phyloP scores from a whole-genome alignment of 2,888 invertebrate genomes.

The Eudemis profundana region DNA sequence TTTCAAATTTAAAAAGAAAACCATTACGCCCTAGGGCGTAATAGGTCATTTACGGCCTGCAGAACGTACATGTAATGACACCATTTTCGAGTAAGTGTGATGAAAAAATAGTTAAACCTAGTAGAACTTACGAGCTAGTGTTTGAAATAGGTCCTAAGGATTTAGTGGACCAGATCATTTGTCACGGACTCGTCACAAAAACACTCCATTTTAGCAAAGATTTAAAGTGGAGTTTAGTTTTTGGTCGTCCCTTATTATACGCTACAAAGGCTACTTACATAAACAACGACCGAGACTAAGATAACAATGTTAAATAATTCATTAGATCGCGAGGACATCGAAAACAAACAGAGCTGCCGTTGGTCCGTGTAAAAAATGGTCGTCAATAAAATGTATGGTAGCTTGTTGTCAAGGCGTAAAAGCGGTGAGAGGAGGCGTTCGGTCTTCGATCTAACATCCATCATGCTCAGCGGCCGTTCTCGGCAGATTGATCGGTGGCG shows the following conservation, averaged over 20 bases:
- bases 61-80: too few relatives aligned
- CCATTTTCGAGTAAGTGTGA: too few relatives aligned
- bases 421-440: slow-evolving; percentile 55
- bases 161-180: not conserved
- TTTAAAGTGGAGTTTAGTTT: slow-evolving; percentile 35
- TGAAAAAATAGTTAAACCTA: too few relatives aligned
- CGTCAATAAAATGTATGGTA: slow-evolving; percentile 68
- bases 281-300: slow-evolving; percentile 58
- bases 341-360: slow-evolving; percentile 60
- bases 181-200: not conserved
- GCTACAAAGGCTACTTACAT: slow-evolving; percentile 55
- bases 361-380: slow-evolving; percentile 57
- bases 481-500: slow-evolving; percentile 77
- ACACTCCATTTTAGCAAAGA: slow-evolving; percentile 11
- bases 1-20: too few relatives aligned
- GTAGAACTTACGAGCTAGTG: not conserved
- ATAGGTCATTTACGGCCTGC: too few relatives aligned
- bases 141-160: not conserved
- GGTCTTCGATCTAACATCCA: slow-evolving; percentile 68
- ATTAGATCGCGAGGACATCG: slow-evolving; percentile 65
- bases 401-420: slow-evolving; percentile 58
- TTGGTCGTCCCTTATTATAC: slow-evolving; percentile 44
- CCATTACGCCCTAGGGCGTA: too few relatives aligned
- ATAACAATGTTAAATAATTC: slow-evolving; percentile 71
- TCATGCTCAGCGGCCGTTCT: slow-evolving; percentile 74